phyloP scores from a whole-genome alignment of 2,888 invertebrate species.

The Zygaena filipendulae region DNA sequence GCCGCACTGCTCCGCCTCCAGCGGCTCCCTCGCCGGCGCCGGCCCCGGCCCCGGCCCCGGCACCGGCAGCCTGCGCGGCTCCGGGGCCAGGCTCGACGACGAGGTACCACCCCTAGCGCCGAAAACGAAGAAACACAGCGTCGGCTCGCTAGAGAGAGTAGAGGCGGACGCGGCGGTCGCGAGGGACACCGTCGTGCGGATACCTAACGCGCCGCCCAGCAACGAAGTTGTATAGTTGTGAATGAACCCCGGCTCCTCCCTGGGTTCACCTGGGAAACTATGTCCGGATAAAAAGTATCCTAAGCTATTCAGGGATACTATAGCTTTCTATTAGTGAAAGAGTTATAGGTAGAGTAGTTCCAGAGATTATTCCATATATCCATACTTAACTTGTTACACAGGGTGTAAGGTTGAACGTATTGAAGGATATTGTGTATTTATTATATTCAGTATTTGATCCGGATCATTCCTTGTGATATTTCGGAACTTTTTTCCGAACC shows the following conservation, averaged over 20 bases:
- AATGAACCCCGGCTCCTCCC: no score
- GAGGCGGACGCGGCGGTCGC: slow-evolving; percentile 48
- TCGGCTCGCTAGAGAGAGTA: slow-evolving; percentile 51
- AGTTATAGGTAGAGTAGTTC: not conserved
- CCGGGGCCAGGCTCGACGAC: slow-evolving; percentile 44
- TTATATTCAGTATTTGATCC: no score
- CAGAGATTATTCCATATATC: no score
- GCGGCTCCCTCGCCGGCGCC: slow-evolving; percentile 51
- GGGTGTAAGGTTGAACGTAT: no score
- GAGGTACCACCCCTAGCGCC: slow-evolving; percentile 53
- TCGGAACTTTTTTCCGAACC: no score
- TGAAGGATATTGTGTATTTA: no score
- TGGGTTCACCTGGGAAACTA: slow-evolving; percentile 8
- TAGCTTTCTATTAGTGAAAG: not conserved
- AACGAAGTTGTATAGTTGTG: slow-evolving; percentile 40
- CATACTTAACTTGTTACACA: no score
- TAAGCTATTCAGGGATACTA: no score
- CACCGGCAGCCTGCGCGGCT: slow-evolving; percentile 48
- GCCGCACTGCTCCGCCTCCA: slow-evolving; percentile 55
- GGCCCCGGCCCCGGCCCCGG: no score
- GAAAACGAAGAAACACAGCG: slow-evolving; percentile 53
- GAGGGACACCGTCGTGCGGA: slow-evolving; percentile 54
- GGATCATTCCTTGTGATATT: no score
- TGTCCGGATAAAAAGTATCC: not conserved
- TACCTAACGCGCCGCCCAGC: slow-evolving; percentile 47